Conservation (phyloP, 2,888 invertebrate genomes). For the Conops quadrifasciatus region DNA sequence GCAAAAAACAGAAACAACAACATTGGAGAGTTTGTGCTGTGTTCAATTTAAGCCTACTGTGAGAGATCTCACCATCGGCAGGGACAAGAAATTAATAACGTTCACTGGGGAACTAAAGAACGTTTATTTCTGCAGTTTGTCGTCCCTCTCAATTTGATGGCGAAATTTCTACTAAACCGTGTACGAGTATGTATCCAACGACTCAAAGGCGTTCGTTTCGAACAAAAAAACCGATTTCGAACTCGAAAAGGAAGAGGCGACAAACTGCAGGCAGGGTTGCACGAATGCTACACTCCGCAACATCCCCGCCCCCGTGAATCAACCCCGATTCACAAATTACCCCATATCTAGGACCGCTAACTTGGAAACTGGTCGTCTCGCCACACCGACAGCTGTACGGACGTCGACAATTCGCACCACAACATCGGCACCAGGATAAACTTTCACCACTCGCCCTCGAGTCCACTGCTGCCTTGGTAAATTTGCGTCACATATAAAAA, state of each 20-base stretch:
- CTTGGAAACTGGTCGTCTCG: neutral
- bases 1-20: no score
- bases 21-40: no score
- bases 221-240: no score
- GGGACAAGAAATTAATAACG: no score
- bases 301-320: conserved; percentile 34
- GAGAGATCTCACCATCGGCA: no score
- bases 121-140: no score
- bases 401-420: neutral
- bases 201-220: no score
- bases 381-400: neutral
- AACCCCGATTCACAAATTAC: conserved; percentile 40
- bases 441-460: neutral
- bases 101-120: no score
- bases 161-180: no score
- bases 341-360: conserved; percentile 56
- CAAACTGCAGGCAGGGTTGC: neutral
- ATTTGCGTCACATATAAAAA: neutral
- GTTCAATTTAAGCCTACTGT: no score
- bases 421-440: neutral
- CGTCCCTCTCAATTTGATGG: no score
- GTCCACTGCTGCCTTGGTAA: neutral
- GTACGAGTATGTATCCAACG: no score
- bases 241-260: neutral
- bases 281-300: conserved; percentile 7